These are phyloP conservation scores for Danaus melanippus DNA, from an alignment of 1,140 invertebrate genomes.

Conservation along the genomic window DNA sequence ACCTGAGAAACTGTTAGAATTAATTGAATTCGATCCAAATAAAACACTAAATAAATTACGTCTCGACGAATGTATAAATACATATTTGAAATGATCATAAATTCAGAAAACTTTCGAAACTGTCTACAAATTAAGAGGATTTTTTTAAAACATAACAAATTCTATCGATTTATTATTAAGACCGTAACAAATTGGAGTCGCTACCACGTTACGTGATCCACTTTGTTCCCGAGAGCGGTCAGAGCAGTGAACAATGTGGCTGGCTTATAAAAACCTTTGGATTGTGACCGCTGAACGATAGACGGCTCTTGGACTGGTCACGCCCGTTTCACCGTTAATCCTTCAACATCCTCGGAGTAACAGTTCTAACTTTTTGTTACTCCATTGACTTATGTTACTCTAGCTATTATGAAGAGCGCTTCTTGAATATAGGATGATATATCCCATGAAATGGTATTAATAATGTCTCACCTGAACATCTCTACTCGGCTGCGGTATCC, in stretches of 20 bases:
- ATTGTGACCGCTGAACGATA: slow-evolving; percentile 1
- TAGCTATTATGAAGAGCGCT: neutral
- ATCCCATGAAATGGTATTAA: slow-evolving; percentile 1
- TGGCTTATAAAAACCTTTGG: slow-evolving; percentile 3
- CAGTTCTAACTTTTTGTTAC: slow-evolving; percentile 9
- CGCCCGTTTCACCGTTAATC: slow-evolving; percentile 14
- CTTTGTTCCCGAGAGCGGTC: neutral
- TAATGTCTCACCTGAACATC: slow-evolving; percentile 48
- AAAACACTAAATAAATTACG: no score
- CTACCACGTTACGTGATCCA: slow-evolving; percentile 12
- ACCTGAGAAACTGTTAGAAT: no score
- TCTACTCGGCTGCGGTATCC: slow-evolving; percentile 49
- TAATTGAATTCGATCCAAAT: no score
- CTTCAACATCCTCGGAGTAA: slow-evolving; percentile 10
- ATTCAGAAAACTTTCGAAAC: slow-evolving; percentile 26
- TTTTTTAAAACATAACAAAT: slow-evolving; percentile 17
- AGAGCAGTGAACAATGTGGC: slow-evolving; percentile 10
- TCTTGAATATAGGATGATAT: no score
- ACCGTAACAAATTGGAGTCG: slow-evolving; percentile 17
- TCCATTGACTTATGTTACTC: neutral
- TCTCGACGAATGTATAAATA: no score
- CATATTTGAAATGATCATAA: slow-evolving; percentile 5
- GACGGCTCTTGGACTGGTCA: slow-evolving; percentile 5
- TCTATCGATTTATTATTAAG: slow-evolving; percentile 13
- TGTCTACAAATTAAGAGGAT: slow-evolving; percentile 6